These are phyloP conservation scores for Motacilla alba DNA, from an alignment of 2,113 vertebrate species.

Conservation along the genomic window DNA sequence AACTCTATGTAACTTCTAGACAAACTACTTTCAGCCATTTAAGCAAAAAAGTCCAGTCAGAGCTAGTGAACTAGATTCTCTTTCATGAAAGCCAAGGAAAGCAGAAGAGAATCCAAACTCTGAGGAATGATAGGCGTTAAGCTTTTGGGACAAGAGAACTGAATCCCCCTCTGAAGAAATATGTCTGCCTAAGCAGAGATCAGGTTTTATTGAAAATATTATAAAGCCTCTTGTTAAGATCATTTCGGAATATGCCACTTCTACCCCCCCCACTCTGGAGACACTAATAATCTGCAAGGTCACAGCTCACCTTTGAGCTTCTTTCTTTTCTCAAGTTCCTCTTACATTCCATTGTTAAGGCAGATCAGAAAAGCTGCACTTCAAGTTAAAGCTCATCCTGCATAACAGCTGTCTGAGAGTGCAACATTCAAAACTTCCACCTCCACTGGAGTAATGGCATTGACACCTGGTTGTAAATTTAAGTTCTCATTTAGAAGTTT, in stretches of 20 bases:
- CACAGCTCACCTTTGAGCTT: neutral
- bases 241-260: neutral
- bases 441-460: neutral
- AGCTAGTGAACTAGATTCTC: neutral
- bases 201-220: neutral
- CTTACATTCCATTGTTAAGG: neutral
- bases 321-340: neutral
- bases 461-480: neutral
- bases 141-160: neutral
- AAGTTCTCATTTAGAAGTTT: neutral
- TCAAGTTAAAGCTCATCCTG: neutral
- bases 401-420: neutral
- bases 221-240: neutral
- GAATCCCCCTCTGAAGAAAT: neutral
- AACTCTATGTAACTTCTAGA: neutral
- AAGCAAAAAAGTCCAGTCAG: neutral
- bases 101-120: neutral
- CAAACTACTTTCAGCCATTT: neutral
- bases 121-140: neutral
- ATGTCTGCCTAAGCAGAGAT: neutral
- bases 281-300: neutral
- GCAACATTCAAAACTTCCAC: neutral
- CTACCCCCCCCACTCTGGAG: fast-evolving
- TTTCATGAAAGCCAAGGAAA: neutral
- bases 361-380: neutral